Evolutionary conservation across 2,797 vertebrate species (phyloP).

Genomic region (Vespertilio murinus): DNA sequence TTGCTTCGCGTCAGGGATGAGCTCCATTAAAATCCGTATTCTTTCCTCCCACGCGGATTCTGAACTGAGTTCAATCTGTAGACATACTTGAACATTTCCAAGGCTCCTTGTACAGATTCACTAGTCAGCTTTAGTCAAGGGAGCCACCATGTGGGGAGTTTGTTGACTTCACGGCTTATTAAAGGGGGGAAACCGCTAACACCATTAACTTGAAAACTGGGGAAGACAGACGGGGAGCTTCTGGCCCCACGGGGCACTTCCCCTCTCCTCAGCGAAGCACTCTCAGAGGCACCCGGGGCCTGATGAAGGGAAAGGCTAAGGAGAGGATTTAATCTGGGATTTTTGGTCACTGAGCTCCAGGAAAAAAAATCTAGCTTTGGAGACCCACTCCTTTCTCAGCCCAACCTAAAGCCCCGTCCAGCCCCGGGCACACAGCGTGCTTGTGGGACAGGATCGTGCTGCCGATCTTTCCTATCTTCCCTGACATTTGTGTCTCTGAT

Average conservation of each 20-base stretch:
- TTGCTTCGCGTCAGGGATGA: constrained; percentile 56
- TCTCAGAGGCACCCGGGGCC: background rate
- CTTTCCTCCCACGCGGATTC: constrained; percentile 66
- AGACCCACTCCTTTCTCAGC: background rate
- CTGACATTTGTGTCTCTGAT: background rate
- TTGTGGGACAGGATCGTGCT: background rate
- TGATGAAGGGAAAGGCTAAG: background rate
- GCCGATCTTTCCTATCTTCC: background rate
- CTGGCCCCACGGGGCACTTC: too few relatives aligned
- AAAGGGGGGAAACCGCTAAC: constrained; percentile 21
- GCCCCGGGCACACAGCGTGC: background rate
- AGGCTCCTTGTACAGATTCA: constrained; percentile 46
- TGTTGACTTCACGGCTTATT: constrained; percentile 65
- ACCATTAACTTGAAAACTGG: background rate
- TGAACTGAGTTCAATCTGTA: constrained; percentile 67
- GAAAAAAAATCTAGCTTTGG: background rate
- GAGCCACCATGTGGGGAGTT: constrained; percentile 84
- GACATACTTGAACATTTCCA: constrained; percentile 66
- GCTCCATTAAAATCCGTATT: constrained; percentile 73
- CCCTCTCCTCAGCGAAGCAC: too few relatives aligned
- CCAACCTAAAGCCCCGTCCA: background rate
- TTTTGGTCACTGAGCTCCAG: background rate
- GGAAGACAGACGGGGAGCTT: background rate
- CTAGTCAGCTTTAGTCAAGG: constrained; percentile 75
- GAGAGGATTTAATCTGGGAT: background rate